Evolutionary conservation across 2,113 vertebrate genomes (phyloP).

Genomic region (Chamaea fasciata): DNA sequence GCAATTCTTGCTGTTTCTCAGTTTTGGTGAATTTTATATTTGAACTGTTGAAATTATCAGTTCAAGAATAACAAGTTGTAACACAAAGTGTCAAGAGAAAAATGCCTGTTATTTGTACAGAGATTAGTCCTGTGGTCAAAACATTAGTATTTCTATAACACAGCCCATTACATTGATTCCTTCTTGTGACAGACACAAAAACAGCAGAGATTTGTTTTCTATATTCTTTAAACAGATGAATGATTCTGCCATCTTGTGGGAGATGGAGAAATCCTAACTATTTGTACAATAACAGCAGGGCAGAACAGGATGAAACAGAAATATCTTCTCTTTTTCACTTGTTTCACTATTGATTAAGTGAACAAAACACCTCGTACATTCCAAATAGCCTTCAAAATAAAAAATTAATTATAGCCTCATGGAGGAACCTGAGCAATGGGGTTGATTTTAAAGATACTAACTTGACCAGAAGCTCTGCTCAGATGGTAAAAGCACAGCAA

Average conservation of each 20-base stretch:
- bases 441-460: background rate
- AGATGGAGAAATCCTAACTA: background rate
- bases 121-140: background rate
- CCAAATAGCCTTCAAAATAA: background rate
- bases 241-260: conserved; percentile 68
- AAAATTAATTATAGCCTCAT: background rate
- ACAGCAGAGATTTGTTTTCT: background rate
- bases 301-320: background rate
- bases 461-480: background rate
- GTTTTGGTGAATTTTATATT: background rate
- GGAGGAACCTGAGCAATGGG: background rate
- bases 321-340: background rate
- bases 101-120: background rate
- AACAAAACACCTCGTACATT: background rate
- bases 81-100: background rate
- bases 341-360: background rate
- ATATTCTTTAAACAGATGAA: background rate
- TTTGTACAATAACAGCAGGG: background rate
- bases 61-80: background rate
- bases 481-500: background rate
- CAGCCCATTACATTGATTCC: background rate
- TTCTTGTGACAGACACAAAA: background rate
- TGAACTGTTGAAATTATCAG: background rate
- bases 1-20: background rate
- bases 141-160: background rate